A percentile compares a stretch with the other conserved stretches of the same genome.
Evolutionary conservation across 2,888 invertebrate genomes (phyloP).

Genomic region (Coleophora flavipennella): DNA sequence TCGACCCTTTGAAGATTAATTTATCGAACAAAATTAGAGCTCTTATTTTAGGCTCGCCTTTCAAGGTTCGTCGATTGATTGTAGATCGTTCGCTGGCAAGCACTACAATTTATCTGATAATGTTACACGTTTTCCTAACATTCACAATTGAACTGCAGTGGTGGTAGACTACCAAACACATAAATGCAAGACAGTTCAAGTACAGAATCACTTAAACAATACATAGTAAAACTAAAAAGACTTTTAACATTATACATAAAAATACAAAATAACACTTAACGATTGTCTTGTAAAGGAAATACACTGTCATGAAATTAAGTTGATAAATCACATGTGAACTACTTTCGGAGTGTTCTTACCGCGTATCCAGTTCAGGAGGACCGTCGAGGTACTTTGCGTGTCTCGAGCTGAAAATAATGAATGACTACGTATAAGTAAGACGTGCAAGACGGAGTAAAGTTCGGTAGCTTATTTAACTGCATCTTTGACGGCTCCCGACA

Average conservation of each 20-base stretch:
- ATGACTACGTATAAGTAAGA: constrained; percentile 5
- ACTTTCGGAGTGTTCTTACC: constrained; percentile 82
- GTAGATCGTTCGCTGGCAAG: constrained; percentile 24
- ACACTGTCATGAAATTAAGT: background rate
- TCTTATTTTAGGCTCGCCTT: no score
- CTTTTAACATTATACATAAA: no score
- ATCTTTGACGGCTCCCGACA: no score
- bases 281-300: no score
- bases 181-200: constrained; percentile 26
- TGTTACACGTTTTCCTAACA: constrained; percentile 34
- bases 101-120: constrained; percentile 32
- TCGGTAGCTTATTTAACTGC: no score
- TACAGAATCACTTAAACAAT: no score
- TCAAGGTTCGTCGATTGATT: no score
- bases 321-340: constrained; percentile 54
- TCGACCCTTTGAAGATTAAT: no score
- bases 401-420: constrained; percentile 77
- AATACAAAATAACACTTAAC: no score
- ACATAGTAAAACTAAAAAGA: no score
- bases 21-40: no score
- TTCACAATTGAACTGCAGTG: constrained; percentile 36
- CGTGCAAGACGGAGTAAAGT: no score
- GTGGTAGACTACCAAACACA: constrained; percentile 32
- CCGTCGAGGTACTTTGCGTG: constrained; percentile 84
- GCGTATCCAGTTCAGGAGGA: constrained; percentile 86